These are phyloP conservation scores for Polyploca ridens DNA, from an alignment of 2,888 invertebrate species.

Conservation along the genomic window DNA sequence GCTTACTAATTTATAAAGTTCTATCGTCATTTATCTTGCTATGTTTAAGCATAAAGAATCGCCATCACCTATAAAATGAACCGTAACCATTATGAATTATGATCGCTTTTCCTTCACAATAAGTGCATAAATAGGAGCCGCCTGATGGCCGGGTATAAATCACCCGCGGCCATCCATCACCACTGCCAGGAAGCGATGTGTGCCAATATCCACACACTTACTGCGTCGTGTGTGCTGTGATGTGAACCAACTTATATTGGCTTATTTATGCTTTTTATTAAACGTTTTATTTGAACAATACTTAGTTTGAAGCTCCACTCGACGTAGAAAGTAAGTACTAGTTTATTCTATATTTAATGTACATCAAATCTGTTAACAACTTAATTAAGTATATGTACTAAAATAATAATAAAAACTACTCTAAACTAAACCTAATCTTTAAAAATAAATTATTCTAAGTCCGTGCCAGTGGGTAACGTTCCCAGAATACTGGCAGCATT, in stretches of 20 bases:
- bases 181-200: slow-evolving; percentile 43
- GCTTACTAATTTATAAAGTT: too few species aligned
- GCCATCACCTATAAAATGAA: slow-evolving; percentile 32
- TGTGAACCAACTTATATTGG: not conserved
- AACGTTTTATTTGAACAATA: not conserved
- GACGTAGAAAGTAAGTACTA: too few species aligned
- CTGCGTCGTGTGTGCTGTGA: not conserved
- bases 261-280: not conserved
- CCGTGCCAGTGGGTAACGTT: too few species aligned
- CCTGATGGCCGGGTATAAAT: slow-evolving; percentile 60
- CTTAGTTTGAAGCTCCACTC: not conserved
- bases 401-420: too few species aligned
- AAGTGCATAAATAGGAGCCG: slow-evolving; percentile 79
- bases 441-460: too few species aligned
- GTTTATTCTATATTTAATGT: too few species aligned
- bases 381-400: too few species aligned
- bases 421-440: too few species aligned
- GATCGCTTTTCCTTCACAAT: slow-evolving; percentile 79
- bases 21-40: too few species aligned
- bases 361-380: too few species aligned
- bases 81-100: slow-evolving; percentile 71
- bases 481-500: too few species aligned
- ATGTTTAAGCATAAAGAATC: slow-evolving; percentile 15
- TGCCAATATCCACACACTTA: slow-evolving; percentile 28
- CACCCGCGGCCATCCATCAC: slow-evolving; percentile 64